Evolutionary conservation across 2,113 vertebrate species (phyloP), one percentile per base, ranked within the genome.

Genomic region (Lucifuga dentata): DNA sequence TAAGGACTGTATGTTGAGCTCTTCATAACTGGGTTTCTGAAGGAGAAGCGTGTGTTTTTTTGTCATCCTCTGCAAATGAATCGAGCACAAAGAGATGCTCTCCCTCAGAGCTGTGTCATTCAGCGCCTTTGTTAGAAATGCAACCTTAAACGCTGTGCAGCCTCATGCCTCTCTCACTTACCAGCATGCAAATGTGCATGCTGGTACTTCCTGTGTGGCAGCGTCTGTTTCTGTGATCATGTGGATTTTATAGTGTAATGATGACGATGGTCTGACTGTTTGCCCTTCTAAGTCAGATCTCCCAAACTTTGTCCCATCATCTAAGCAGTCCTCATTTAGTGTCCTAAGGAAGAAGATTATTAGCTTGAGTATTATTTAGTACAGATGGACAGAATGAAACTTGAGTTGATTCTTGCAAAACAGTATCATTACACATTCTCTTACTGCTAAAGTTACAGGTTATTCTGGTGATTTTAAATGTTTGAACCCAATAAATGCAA

Each of bases 21-120:
- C n/a, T 11, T 46, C 16, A 41, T 33, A 20, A 16, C 4, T 21
- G 46, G 23, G 11, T 17, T 71, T 38, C 36, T 3, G 33, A 46
- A 26, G 58, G 41, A 43, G 15, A 44, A 20, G 23, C n/a, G 35
- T 52, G 36, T 56, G 43, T 20, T 29, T 24, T 32, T 12, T 15
- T 20, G 12, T 17, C 39, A 39, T 46, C 62, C 45, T 51, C 41
- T 70, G 69, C 77, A 78, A 64, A 64, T 78, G 72, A 78, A 23
- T 57, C 20, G 58, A 68, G 63, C 85, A 89, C 89, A 91, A 87
- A 89, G 80, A 76, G 33, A 67, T 65, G 70, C 58, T 72, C 63
- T 73, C 76, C 66, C 61, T 66, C 73, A 40, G 16, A 78, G 71
- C 81, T 66, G 62, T 75, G 61, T 55, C 78, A 64, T 69, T 64